These are phyloP conservation scores for Eulemur coronatus DNA, from an alignment of 2,797 vertebrate genomes.

Conservation along the genomic window DNA sequence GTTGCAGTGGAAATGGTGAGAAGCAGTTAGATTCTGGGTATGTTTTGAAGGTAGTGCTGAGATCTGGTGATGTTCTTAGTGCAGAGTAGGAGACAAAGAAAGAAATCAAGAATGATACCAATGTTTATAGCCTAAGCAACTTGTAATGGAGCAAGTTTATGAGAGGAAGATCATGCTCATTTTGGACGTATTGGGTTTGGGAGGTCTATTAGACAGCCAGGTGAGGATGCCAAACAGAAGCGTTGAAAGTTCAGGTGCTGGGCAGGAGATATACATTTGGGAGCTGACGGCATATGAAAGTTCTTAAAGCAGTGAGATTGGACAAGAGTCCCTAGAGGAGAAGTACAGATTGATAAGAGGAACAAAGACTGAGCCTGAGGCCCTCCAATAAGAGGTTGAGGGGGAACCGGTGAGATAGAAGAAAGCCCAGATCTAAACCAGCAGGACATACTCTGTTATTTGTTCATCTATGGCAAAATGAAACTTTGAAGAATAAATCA, in stretches of 20 bases:
- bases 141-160: not conserved
- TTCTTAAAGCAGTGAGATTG: not conserved
- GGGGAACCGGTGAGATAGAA: not conserved
- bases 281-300: not conserved
- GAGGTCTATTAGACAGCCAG: not conserved
- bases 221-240: not conserved
- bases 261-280: not conserved
- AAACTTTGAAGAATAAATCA: not conserved
- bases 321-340: not conserved
- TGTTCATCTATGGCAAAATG: not conserved
- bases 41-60: not conserved
- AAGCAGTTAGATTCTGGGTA: not conserved
- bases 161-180: not conserved
- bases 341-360: not conserved
- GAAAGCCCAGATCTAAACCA: not conserved
- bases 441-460: not conserved
- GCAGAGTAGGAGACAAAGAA: not conserved
- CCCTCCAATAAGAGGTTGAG: not conserved
- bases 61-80: not conserved
- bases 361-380: not conserved
- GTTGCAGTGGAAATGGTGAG: not conserved
- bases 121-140: not conserved
- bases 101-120: not conserved
- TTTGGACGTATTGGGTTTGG: not conserved
- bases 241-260: not conserved